phyloP scores from a whole-genome alignment of 2,888 invertebrate genomes.

The Catocala sponsa region DNA sequence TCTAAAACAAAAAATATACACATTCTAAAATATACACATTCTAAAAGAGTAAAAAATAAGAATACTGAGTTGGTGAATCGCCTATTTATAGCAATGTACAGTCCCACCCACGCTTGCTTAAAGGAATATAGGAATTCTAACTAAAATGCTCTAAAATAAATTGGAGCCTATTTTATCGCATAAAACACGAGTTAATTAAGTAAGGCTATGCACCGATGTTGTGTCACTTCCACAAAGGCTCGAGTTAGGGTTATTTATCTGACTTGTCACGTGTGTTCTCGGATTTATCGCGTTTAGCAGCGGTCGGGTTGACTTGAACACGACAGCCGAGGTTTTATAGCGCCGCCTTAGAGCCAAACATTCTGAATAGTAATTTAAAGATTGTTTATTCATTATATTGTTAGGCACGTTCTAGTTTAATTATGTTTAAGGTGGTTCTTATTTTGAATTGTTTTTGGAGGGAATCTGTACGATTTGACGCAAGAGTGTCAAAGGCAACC shows the following conservation, averaged over 20 bases:
- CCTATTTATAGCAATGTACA: background rate
- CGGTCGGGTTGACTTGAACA: constrained; percentile 44
- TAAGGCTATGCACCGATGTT: constrained; percentile 50
- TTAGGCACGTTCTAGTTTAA: constrained; percentile 8
- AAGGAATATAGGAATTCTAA: constrained; percentile 9
- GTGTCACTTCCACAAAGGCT: constrained; percentile 49
- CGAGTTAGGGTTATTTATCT: constrained; percentile 66
- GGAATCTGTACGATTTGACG: too few species aligned
- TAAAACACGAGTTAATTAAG: constrained; percentile 44
- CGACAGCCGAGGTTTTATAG: constrained; percentile 49
- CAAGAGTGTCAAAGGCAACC: too few species aligned
- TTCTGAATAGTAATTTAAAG: constrained; percentile 34
- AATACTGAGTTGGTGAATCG: too few species aligned
- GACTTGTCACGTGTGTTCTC: constrained; percentile 67
- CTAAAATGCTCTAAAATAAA: constrained; percentile 16
- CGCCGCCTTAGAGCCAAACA: constrained; percentile 14
- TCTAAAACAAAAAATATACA: too few species aligned
- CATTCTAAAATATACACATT: too few species aligned
- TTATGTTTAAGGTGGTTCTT: constrained; percentile 4
- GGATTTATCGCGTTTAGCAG: constrained; percentile 64
- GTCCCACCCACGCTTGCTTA: background rate
- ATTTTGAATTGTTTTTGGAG: background rate
- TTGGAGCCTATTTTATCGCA: constrained; percentile 14
- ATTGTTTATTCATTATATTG: constrained; percentile 27
- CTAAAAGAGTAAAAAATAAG: too few species aligned